Evolutionary conservation across 2,113 vertebrate genomes (phyloP), one percentile per base, ranked within the genome.

Genomic region (Austrofundulus limnaeus): DNA sequence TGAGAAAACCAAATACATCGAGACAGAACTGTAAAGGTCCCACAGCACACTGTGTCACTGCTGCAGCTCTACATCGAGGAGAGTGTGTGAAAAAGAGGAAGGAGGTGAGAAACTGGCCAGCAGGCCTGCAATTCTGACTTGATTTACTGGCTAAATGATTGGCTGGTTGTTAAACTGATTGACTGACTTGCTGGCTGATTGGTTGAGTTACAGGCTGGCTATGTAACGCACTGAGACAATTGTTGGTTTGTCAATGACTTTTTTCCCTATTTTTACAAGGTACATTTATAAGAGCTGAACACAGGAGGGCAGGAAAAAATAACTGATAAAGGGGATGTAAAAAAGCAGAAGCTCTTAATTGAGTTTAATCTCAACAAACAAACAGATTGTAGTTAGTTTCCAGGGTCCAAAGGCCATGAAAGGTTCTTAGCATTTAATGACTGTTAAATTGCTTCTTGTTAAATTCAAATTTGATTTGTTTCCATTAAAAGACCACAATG

Each of bases 141-240:
- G 75, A 83, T 86, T 84, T 72, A 80, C 66, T 28, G 63, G 77
- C 58, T 69, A 53, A 76, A 77, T 81, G 77, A 84, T 80, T 65
- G 70, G 75, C 43, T 61, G 65, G 66, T 84, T 80, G 86, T 83
- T 82, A 79, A 81, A 66, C 51, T 83, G 78, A 86, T 58, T 81
- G 82, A 85, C 72, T 72, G 81, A 77, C 81, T 79, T 76, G 59
- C 65, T 47, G 67, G 53, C 70, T 69, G 82, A 80, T 84, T 86
- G 78, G 52, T 78, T 77, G 48, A 77, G 71, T 75, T 82, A 75
- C 77, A 73, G 75, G 45, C 64, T 66, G 66, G 57, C 59, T 73
- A 70, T 20, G 58, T 68, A 70, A 76, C 65, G 57, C 66, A 77
- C 74, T 41, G 37, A 65, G 24, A 43, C 59, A 58, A 47, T 63